Evolutionary conservation across 2,797 vertebrate genomes (phyloP).

Genomic region (Rhyacichthys aspro): DNA sequence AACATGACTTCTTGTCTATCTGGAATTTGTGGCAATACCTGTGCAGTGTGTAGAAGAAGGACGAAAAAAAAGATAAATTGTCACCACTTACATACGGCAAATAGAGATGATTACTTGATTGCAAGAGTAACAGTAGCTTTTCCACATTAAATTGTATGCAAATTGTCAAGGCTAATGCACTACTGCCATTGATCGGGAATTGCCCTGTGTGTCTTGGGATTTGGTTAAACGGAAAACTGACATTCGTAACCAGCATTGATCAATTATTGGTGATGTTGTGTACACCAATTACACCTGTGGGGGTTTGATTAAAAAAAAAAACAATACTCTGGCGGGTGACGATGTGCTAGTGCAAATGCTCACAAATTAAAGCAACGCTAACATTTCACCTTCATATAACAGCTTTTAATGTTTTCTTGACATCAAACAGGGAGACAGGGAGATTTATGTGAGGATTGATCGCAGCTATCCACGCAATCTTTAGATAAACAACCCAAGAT

Average conservation of each 20-base stretch:
- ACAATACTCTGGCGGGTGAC: no score
- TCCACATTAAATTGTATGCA: background rate
- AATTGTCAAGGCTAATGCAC: conserved; percentile 10
- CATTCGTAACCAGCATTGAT: conserved; percentile 11
- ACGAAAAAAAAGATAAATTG: no score
- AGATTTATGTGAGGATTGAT: background rate
- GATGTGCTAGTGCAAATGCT: background rate
- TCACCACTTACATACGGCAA: no score
- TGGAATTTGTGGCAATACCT: conserved; percentile 8
- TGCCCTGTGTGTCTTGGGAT: conserved; percentile 14
- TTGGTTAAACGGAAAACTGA: conserved; percentile 13
- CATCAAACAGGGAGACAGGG: no score
- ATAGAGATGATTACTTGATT: no score
- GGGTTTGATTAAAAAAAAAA: background rate
- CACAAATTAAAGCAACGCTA: background rate
- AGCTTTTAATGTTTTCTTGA: no score
- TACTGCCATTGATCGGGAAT: conserved; percentile 39
- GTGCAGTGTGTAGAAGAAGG: no score
- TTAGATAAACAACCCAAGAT: background rate
- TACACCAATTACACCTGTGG: background rate
- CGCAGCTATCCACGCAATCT: background rate
- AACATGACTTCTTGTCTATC: conserved; percentile 23
- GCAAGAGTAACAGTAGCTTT: no score
- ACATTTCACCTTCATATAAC: background rate
- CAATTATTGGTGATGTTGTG: background rate